phyloP scores from a whole-genome alignment of 2,797 vertebrate genomes.

The Botia kubotai region DNA sequence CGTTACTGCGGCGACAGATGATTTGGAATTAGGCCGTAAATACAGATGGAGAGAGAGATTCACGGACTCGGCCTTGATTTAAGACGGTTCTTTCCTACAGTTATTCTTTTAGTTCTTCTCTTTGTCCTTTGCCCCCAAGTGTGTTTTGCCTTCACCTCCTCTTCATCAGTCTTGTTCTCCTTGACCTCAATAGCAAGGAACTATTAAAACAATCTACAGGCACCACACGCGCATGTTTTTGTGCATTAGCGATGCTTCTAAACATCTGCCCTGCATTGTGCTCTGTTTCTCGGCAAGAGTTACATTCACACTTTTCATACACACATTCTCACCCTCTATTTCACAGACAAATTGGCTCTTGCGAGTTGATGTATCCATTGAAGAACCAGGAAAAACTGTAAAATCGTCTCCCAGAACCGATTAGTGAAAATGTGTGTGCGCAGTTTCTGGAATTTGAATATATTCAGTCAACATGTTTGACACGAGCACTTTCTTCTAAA shows the following conservation, averaged over 20 bases:
- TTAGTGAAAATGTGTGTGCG: constrained; percentile 71
- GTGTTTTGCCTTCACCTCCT: constrained; percentile 6
- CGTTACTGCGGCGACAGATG: background rate
- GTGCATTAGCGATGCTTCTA: constrained; percentile 39
- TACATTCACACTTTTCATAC: constrained; percentile 26
- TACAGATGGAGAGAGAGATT: constrained; percentile 1
- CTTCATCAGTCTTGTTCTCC: constrained; percentile 6
- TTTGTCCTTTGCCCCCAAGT: background rate
- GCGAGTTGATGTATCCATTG: constrained; percentile 9
- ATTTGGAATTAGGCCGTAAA: constrained; percentile 12
- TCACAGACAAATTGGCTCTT: constrained; percentile 32
- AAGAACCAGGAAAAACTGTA: constrained; percentile 11
- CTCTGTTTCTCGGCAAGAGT: background rate
- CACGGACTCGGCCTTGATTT: background rate
- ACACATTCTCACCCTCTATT: constrained; percentile 22
- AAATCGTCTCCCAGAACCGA: constrained; percentile 43
- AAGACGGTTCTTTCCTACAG: background rate
- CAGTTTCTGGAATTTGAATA: constrained; percentile 77
- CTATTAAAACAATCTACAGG: constrained; percentile 29
- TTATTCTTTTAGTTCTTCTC: constrained; percentile 2
- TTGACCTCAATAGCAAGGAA: constrained; percentile 27
- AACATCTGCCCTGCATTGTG: constrained; percentile 27
- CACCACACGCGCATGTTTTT: constrained; percentile 23
- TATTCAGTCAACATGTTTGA: constrained; percentile 79
- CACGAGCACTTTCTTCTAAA: constrained; percentile 78